Percentiles rank a stretch among this genome's conserved stretches.
Conservation (phyloP, 2,797 vertebrate genomes). For the Hirundo rustica region DNA sequence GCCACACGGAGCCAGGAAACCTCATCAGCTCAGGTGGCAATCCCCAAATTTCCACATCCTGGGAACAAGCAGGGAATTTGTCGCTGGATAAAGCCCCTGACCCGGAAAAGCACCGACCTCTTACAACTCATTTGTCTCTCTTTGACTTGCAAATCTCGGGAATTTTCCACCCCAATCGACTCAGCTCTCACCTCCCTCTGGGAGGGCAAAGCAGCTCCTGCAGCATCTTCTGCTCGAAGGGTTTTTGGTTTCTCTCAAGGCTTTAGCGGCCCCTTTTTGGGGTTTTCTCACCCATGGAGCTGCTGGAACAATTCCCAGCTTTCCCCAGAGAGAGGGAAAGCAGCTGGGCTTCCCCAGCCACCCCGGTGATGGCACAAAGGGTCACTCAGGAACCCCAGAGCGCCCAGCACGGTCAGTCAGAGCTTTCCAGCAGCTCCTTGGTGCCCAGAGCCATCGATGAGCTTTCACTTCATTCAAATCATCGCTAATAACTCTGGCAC, state of each 20-base stretch:
- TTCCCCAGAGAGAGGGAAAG: background rate
- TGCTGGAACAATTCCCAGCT: background rate
- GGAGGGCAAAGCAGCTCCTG: background rate
- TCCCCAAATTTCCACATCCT: background rate
- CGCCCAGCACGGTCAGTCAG: fast-evolving
- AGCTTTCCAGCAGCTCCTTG: background rate
- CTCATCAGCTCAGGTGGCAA: background rate
- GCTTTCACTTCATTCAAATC: background rate
- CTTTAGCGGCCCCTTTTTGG: background rate
- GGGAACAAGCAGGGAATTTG: background rate
- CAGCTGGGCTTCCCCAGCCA: background rate
- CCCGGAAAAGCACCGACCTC: background rate
- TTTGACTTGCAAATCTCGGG: background rate
- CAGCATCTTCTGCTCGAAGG: background rate
- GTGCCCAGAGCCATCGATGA: background rate
- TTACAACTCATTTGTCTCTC: background rate
- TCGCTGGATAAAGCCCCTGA: background rate
- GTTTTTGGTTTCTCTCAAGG: background rate
- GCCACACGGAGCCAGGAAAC: background rate
- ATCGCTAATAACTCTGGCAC: background rate
- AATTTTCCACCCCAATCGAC: background rate
- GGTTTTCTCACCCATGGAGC: background rate
- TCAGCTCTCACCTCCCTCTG: background rate
- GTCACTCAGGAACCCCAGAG: background rate
- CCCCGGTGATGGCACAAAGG: background rate